Percentiles rank a stretch among this genome's conserved stretches.
Conservation (phyloP, 2,113 vertebrate genomes). For the Paedocypris sp. region DNA sequence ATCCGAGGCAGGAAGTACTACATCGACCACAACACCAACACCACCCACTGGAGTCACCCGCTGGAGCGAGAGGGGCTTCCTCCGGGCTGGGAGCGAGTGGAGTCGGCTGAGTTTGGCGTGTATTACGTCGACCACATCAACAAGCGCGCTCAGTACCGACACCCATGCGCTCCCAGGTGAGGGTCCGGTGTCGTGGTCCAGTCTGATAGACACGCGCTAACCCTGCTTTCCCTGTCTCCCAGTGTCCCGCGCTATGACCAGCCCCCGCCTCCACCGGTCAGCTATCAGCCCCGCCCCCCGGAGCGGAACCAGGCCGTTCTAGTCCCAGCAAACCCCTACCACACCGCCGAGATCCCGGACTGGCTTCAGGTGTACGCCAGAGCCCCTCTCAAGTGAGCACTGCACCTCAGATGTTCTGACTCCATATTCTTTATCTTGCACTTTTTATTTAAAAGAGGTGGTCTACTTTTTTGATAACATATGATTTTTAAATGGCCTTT, state of each 20-base stretch:
- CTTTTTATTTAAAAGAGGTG: too few relatives aligned
- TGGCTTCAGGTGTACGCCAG: constrained; percentile 98
- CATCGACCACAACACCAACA: constrained; percentile 97
- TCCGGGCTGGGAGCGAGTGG: constrained; percentile 92
- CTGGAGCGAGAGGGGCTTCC: constrained; percentile 91
- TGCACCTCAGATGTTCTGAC: too few relatives aligned
- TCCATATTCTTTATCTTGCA: too few relatives aligned
- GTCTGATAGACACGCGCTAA: neutral
- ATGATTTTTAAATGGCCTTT: too few relatives aligned
- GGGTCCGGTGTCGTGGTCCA: neutral
- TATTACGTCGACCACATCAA: constrained; percentile 97
- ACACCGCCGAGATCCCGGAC: constrained; percentile 90
- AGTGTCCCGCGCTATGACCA: constrained; percentile 97
- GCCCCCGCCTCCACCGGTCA: constrained; percentile 76
- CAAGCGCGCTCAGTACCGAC: constrained; percentile 88
- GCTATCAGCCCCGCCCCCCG: constrained; percentile 76
- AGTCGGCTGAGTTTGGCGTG: constrained; percentile 85
- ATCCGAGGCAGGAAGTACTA: constrained; percentile 94
- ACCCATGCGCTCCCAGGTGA: constrained; percentile 93
- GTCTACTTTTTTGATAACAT: too few relatives aligned
- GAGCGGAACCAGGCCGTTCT: constrained; percentile 83
- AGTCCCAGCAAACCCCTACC: constrained; percentile 97
- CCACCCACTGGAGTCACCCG: constrained; percentile 97
- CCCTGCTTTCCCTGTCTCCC: neutral
- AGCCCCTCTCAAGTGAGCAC: constrained; percentile 90